These are phyloP conservation scores for Drosophila cardini DNA, from an alignment of 1,140 invertebrate species.

Conservation along the genomic window DNA sequence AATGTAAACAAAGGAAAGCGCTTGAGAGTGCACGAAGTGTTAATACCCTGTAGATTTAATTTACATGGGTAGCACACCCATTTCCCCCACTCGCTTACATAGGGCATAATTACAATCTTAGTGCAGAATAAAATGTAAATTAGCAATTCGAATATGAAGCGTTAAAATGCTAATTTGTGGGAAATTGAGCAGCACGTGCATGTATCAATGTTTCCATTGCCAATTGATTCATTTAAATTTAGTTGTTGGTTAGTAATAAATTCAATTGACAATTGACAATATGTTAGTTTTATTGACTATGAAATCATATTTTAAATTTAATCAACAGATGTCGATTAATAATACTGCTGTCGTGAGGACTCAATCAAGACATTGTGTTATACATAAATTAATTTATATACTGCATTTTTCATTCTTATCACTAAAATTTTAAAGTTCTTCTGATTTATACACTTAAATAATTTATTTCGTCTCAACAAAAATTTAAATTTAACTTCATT, in stretches of 20 bases:
- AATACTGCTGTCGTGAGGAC: background rate
- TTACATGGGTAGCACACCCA: too few species aligned
- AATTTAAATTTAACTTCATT: background rate
- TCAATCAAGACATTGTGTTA: background rate
- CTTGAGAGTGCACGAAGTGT: background rate
- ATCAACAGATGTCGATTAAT: background rate
- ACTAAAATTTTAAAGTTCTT: too few species aligned
- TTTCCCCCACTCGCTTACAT: background rate
- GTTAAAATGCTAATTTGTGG: slow-evolving; percentile 17
- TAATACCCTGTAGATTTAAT: background rate
- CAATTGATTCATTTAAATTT: background rate
- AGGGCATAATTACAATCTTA: background rate
- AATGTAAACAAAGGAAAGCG: slow-evolving; percentile 13
- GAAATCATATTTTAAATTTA: background rate
- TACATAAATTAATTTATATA: background rate
- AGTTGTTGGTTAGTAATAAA: background rate
- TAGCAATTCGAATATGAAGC: slow-evolving; percentile 23
- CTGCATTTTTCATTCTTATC: too few species aligned
- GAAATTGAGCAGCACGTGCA: slow-evolving; percentile 18
- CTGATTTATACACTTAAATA: background rate
- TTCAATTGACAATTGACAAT: slow-evolving; percentile 3
- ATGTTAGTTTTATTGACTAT: background rate
- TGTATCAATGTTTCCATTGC: background rate
- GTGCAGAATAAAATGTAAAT: slow-evolving; percentile 43
- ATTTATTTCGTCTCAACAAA: background rate